Base-by-base conservation (phyloP, 2,797 vertebrate genomes). In the Taenioides sp. region DNA sequence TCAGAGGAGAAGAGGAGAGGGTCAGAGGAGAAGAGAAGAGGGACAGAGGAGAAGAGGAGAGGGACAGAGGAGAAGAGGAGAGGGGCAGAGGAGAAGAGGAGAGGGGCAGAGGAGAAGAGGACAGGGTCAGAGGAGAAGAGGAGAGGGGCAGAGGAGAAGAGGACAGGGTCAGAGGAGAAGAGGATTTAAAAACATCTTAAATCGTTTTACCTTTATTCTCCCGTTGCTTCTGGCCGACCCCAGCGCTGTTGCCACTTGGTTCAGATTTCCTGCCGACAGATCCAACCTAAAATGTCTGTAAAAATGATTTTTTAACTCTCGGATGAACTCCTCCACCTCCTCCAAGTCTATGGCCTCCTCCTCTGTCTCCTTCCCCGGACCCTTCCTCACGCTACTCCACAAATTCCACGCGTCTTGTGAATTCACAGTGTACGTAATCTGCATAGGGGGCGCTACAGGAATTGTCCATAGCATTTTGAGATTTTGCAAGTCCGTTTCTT, bases 201-300 rank as follows among this genome's bases (percentile, higher is more conserved):
- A 37, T 10, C 7, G 34, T 37, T 37, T 16, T 90, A 99, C 98
- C 97, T 98, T 98, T 79, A 99, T 90, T 80, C 87, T 94, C 27
- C 97, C 96, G 58, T 87, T 90, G 69, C 84, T 84, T 77, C 95
- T 95, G 71, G 94, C 96, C 0, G 95, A 94, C 54, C 95, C 98
- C 83, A 97, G 80, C 0, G 93, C 87, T 0, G 97, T 97, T 22
- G 96, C 95, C 71, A 99, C 94, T 78, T 95, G 94, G 20, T 86
- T 89, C 63, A 99, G 87, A 74, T 66, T 92, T 25, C 95, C 93
- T 0, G 96, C 95, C 28, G 97, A 95, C 70, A 99, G 91, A 68
- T 94, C 91, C 83, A 98, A 90, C 84, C 89, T 95, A 89, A 98
- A 99, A 88, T 99, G 97, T 82, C 96, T 94, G 89, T 96, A 93